Evolutionary conservation across 2,888 invertebrate genomes (phyloP).

Genomic region (Creontiades dilutus): DNA sequence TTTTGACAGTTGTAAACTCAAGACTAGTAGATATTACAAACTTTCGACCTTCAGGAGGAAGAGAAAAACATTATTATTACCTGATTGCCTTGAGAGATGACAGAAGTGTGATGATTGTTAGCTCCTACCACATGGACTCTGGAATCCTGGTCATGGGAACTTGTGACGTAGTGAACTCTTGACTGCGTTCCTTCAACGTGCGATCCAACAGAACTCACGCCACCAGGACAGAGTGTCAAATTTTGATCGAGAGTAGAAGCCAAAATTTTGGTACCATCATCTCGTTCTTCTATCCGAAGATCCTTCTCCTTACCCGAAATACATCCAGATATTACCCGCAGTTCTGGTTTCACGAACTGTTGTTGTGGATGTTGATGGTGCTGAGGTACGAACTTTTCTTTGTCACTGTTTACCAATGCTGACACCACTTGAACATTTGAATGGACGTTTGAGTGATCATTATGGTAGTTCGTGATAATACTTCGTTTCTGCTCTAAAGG

Average conservation of each 20-base stretch:
- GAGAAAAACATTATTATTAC: slow-evolving; percentile 42
- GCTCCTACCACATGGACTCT: slow-evolving; percentile 73
- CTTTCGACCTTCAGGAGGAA: too few relatives aligned
- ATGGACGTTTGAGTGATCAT: slow-evolving; percentile 47
- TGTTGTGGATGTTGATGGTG: slow-evolving; percentile 60
- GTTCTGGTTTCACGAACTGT: slow-evolving; percentile 50
- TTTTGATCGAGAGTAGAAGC: slow-evolving; percentile 34
- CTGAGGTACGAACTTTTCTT: slow-evolving; percentile 53
- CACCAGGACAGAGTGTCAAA: background rate
- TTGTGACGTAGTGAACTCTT: slow-evolving; percentile 65
- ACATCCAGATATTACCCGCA: slow-evolving; percentile 57
- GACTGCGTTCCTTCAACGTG: background rate
- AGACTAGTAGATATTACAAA: too few relatives aligned
- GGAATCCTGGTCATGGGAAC: slow-evolving; percentile 54
- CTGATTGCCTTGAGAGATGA: slow-evolving; percentile 72
- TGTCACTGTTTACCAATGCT: slow-evolving; percentile 69
- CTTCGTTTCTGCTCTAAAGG: slow-evolving; percentile 61
- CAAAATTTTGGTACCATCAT: slow-evolving; percentile 60
- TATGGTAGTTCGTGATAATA: slow-evolving; percentile 56
- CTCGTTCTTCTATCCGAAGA: slow-evolving; percentile 40
- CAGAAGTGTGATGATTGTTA: slow-evolving; percentile 72
- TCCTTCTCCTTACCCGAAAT: slow-evolving; percentile 64
- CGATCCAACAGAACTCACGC: slow-evolving; percentile 7
- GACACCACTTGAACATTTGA: slow-evolving; percentile 73
- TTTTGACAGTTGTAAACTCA: too few relatives aligned